Conservation (phyloP, 1,140 invertebrate species). For the Onthophagus taurus region DNA sequence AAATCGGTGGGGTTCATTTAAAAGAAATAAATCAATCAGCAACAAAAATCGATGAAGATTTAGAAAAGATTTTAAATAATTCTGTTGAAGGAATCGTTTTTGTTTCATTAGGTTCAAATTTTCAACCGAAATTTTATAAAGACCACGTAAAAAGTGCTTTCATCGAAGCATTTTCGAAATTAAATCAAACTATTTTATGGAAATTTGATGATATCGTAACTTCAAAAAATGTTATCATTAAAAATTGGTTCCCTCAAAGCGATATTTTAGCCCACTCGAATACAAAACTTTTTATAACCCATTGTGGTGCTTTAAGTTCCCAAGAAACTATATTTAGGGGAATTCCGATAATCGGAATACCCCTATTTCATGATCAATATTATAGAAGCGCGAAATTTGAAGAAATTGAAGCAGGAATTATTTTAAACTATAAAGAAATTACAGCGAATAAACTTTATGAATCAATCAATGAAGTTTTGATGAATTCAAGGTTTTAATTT, state of each 20-base stretch:
- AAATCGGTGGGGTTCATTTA: slow-evolving; percentile 22
- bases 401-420: slow-evolving; percentile 15
- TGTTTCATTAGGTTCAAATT: slow-evolving; percentile 40
- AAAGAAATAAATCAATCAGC: slow-evolving; percentile 5
- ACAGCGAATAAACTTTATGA: slow-evolving; percentile 20
- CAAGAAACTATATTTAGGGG: slow-evolving; percentile 51
- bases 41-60: slow-evolving; percentile 15
- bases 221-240: slow-evolving; percentile 48
- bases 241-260: slow-evolving; percentile 37
- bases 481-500: slow-evolving; percentile 16
- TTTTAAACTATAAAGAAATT: slow-evolving; percentile 22
- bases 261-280: slow-evolving; percentile 34
- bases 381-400: slow-evolving; percentile 25
- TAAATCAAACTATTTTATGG: slow-evolving; percentile 37
- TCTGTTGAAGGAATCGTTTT: slow-evolving; percentile 40
- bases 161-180: slow-evolving; percentile 33
- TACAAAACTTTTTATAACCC: slow-evolving; percentile 37
- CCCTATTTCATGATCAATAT: slow-evolving; percentile 48
- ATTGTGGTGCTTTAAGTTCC: slow-evolving; percentile 47
- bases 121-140: no score
- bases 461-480: slow-evolving; percentile 9
- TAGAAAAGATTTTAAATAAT: slow-evolving; percentile 24
- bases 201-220: slow-evolving; percentile 38
- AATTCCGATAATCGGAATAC: slow-evolving; percentile 53
- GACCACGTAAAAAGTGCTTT: slow-evolving; percentile 36